Evolutionary conservation across 2,113 vertebrate species (phyloP), one percentile per base, ranked within the genome.

Genomic region (Camarhynchus parvulus): DNA sequence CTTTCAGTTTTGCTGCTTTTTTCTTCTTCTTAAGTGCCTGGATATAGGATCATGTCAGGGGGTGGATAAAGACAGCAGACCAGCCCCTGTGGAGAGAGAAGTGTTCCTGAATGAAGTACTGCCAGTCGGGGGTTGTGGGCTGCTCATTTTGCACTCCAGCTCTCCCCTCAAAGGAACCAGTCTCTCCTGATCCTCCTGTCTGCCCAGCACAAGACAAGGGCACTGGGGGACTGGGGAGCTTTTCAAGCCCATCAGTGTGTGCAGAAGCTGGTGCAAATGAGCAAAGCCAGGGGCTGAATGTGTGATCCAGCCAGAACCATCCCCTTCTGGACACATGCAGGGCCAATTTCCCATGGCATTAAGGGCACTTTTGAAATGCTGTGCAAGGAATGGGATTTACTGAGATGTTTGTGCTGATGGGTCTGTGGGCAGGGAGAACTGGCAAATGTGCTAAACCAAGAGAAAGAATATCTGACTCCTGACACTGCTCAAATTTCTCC

Each of bases 1-100:
- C 90, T 94, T 94, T 95, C 90, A 93, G 86, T 89, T 95, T 92
- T 90, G 72, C 89, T 96, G 91, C 94, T 93, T 95, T 97, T 95
- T 94, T 88, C 86, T 92, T 95, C 63, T 86, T 94, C 87, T 93
- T 72, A 95, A 95, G 73, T 73, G 88, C 58, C 90, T 95, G 86
- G 83, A 90, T 92, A 89, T 81, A 84, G 77, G 79, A 93, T 92
- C 90, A 66, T 90, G 76, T 90, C 88, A 93, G 83, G 90, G 58
- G 49, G 37, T 72, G 86, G 69, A 88, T 89, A 77, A 87, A 93
- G 88, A 90, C 52, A 95, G 83, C 62, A 93, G 90, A 87, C 47
- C 69, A 90, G 56, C 35, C 31, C 86, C 92, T 75, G 92, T 20
- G 46, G 92, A 79, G 88, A 70, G 17, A 46, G 67, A 73, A 84